Base-by-base conservation (phyloP, 2,797 vertebrate species). In the Avahi laniger region DNA sequence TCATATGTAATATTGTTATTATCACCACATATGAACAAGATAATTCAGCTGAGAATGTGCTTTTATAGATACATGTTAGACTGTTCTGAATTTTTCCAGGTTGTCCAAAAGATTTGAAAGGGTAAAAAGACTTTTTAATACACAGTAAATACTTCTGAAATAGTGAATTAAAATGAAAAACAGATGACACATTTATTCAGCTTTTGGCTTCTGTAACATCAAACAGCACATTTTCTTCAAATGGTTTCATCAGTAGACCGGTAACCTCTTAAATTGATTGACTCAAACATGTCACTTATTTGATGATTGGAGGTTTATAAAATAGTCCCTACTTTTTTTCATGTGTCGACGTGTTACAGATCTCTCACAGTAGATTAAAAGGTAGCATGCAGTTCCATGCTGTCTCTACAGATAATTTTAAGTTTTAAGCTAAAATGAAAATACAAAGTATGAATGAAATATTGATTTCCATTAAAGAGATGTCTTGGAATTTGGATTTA, bases 221-320 rank as follows among this genome's bases (percentile, higher is more conserved):
- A 97, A 98, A 97, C 97, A 96, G 96, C 96, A 96, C 93, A 94
- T 96, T 98, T 97, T 97, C 98, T 97, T 97, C 95, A 96, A 98
- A 97, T 97, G 95, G 96, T 96, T 97, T 98, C 96, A 97, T 98
- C 97, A 97, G 96, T 81, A 72, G 94, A 93, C 96, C 28, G 7
- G 94, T 96, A 97, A 98, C 96, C 91, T 96, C 97, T 97, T 96
- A 97, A 97, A 94, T 4, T 96, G 95, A 97, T 97, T 94, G 93
- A 97, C 96, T 97, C 87, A 93, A 97, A 94, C 91, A 91, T 97
- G 97, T 94, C 97, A 97, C 80, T 75, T 95, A 83, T 89, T 94
- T 97, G 96, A 94, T 93, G 94, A 96, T 30, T 95, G 61, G 79
- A 93, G 83, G 80, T 92, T 93, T 96, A 96, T 91, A 95, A 94